These are phyloP conservation scores for Stegodyphus mimosarum DNA, from an alignment of 1,140 invertebrate genomes.

Conservation along the genomic window DNA sequence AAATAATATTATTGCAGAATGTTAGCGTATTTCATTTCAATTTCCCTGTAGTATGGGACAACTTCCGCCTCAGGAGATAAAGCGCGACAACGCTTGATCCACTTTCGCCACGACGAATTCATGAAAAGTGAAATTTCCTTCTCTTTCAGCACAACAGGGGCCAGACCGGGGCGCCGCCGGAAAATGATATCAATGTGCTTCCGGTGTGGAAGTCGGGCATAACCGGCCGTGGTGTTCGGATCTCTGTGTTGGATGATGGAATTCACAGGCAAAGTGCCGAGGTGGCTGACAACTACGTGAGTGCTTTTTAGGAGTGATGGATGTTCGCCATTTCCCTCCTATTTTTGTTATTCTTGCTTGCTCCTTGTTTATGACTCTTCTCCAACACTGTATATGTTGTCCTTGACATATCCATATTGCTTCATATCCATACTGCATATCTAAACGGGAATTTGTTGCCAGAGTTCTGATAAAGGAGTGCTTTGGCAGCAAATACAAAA, in stretches of 20 bases:
- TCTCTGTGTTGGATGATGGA: slow-evolving; percentile 95
- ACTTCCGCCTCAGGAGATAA: no score
- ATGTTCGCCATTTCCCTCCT: not conserved
- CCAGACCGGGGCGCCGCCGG: slow-evolving; percentile 61
- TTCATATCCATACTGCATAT: no score
- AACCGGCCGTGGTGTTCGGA: slow-evolving; percentile 91
- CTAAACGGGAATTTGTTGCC: no score
- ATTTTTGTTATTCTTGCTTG: not conserved
- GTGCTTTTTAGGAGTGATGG: slow-evolving; percentile 9
- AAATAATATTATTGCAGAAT: no score
- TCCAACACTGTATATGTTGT: not conserved
- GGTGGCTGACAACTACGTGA: slow-evolving; percentile 69
- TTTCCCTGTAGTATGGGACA: no score
- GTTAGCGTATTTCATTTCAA: no score
- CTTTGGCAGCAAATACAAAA: no score
- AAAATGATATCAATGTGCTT: slow-evolving; percentile 68
- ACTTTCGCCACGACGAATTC: no score
- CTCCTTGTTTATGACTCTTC: not conserved
- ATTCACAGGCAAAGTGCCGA: slow-evolving; percentile 69
- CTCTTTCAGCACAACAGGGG: slow-evolving; percentile 66
- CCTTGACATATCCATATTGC: no score
- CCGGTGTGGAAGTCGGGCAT: slow-evolving; percentile 92
- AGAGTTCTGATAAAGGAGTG: no score
- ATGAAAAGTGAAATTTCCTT: not conserved
- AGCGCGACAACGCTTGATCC: no score